phyloP scores from a whole-genome alignment of 30 jellyfish, hydroid and myxozoan genomes.

The Rhopilema esculentum region DNA sequence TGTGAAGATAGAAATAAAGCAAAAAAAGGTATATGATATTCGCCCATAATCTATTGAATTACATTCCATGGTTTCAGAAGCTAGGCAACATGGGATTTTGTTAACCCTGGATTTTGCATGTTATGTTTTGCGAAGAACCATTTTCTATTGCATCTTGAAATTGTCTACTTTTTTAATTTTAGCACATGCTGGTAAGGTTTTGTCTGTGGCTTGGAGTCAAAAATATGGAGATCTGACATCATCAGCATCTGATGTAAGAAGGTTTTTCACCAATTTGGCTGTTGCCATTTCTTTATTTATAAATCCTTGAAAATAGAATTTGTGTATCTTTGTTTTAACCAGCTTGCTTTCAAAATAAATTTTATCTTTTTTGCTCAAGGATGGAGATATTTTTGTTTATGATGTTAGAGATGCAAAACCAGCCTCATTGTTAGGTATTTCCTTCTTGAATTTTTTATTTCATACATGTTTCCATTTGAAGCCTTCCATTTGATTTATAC shows the following conservation, averaged over 20 bases:
- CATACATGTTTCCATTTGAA: not conserved
- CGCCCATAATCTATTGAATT: too few species aligned
- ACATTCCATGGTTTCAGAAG: too few species aligned
- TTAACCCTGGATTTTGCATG: too few species aligned
- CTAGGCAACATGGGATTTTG: too few species aligned
- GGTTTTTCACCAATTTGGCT: not conserved
- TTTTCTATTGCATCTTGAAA: too few species aligned
- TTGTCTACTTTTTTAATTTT: not conserved
- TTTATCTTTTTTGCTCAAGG: constrained; percentile 19
- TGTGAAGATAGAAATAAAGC: too few species aligned
- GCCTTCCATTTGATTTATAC: not conserved
- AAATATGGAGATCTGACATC: constrained; percentile 42
- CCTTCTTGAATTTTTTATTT: not conserved
- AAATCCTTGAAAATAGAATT: not conserved
- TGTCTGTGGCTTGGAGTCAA: constrained; percentile 71
- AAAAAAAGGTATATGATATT: too few species aligned
- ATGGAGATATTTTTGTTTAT: constrained; percentile 40
- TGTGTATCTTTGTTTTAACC: not conserved
- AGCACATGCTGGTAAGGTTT: constrained; percentile 65
- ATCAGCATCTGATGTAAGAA: constrained; percentile 76
- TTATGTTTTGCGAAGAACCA: too few species aligned
- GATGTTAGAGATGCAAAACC: constrained; percentile 56
- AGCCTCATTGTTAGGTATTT: constrained; percentile 37
- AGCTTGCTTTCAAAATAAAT: not conserved
- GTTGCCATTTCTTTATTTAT: not conserved